Conservation (phyloP, 2,797 vertebrate species). For the Graptemys geographica region DNA sequence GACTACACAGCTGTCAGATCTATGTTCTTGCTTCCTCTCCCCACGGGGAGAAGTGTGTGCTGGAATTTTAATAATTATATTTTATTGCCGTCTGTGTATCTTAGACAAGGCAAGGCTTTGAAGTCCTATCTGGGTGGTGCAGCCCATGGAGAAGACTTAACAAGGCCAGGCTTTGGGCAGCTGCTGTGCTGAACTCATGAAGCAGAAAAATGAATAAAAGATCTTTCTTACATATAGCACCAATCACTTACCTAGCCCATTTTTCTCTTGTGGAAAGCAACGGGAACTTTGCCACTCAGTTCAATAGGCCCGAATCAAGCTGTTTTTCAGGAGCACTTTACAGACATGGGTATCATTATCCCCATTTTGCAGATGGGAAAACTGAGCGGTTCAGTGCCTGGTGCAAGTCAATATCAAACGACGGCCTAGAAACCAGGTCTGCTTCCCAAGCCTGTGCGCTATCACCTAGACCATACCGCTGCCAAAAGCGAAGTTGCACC, state of each 20-base stretch:
- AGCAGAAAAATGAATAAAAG: neutral
- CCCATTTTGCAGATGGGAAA: neutral
- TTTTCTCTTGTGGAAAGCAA: neutral
- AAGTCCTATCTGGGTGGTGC: neutral
- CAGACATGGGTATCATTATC: neutral
- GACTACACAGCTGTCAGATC: neutral
- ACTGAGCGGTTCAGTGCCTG: neutral
- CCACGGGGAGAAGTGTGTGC: neutral
- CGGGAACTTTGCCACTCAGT: neutral
- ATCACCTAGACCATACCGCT: neutral
- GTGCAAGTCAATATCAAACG: neutral
- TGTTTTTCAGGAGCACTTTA: neutral
- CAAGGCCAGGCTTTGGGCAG: neutral
- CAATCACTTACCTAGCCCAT: neutral
- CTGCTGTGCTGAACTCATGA: neutral
- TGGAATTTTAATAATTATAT: neutral
- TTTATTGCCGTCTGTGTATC: too few relatives aligned
- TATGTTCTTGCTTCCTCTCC: neutral
- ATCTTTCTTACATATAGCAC: neutral
- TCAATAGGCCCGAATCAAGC: neutral
- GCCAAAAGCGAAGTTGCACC: neutral
- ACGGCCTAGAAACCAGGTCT: neutral
- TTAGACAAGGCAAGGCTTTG: neutral
- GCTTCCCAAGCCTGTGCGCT: neutral
- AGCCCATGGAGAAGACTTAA: neutral